These are phyloP conservation scores for Gallirallus australis DNA, from an alignment of 2,797 vertebrate genomes.

Conservation along the genomic window DNA sequence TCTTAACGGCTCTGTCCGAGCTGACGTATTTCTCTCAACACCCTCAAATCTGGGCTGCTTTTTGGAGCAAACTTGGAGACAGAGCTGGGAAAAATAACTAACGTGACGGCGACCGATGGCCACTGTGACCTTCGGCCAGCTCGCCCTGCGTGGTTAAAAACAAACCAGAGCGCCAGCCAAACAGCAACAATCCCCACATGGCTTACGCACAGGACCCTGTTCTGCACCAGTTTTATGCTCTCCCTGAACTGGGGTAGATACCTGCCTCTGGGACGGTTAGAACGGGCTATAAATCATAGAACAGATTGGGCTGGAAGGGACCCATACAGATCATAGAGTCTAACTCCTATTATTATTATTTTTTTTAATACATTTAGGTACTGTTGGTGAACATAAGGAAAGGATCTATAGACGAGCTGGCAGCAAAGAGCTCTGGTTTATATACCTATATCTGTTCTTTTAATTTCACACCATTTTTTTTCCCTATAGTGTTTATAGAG, in stretches of 20 bases:
- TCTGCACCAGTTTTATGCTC: background rate
- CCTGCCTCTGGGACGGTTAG: background rate
- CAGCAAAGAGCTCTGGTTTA: conserved; percentile 97
- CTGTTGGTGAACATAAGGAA: conserved; percentile 91
- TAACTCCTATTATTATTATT: background rate
- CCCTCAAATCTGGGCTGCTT: background rate
- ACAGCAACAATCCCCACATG: background rate
- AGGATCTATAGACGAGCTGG: conserved; percentile 95
- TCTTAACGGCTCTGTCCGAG: background rate
- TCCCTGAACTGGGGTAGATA: background rate
- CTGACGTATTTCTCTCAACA: background rate
- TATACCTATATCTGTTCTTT: conserved; percentile 30
- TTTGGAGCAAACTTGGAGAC: background rate
- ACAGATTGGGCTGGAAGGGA: too few relatives aligned
- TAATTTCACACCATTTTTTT: background rate
- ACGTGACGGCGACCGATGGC: background rate
- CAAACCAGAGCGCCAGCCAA: background rate
- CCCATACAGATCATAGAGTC: too few relatives aligned
- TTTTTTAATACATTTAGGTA: conserved; percentile 75
- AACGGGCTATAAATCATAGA: background rate
- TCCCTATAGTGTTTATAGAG: background rate
- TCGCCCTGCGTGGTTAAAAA: background rate
- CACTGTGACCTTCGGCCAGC: background rate
- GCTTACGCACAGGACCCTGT: background rate
- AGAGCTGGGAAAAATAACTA: conserved; percentile 5